These are phyloP conservation scores for Talpa occidentalis DNA, from an alignment of 2,113 vertebrate species.

Conservation along the genomic window DNA sequence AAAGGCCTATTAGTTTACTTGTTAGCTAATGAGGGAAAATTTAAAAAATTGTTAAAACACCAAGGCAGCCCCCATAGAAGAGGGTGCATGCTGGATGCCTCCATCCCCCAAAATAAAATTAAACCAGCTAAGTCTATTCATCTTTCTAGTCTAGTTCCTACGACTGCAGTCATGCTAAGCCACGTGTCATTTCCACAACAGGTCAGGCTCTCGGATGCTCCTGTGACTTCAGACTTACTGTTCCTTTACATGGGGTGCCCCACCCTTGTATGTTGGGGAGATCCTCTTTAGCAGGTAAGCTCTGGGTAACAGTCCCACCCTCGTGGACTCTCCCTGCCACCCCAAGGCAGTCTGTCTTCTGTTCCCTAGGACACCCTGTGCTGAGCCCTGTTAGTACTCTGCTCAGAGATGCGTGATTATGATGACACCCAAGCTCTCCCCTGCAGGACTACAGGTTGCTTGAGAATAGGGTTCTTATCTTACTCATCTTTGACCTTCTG, in stretches of 20 bases:
- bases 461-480: background rate
- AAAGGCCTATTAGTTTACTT: background rate
- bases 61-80: background rate
- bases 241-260: background rate
- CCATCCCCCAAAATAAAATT: background rate
- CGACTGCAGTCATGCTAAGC: background rate
- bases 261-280: background rate
- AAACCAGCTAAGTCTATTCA: background rate
- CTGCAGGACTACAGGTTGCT: background rate
- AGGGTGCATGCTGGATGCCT: no score
- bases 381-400: background rate
- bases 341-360: no score
- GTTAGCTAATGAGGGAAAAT: background rate
- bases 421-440: background rate
- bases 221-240: background rate
- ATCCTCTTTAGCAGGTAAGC: background rate
- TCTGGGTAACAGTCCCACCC: background rate
- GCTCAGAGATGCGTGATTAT: background rate
- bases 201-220: no score
- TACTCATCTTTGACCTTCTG: background rate
- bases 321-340: background rate
- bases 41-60: no score
- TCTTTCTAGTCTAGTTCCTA: background rate
- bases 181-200: background rate
- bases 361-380: background rate